Evolutionary conservation across 2,888 invertebrate species (phyloP).

Genomic region (Oxytorus armatus): DNA sequence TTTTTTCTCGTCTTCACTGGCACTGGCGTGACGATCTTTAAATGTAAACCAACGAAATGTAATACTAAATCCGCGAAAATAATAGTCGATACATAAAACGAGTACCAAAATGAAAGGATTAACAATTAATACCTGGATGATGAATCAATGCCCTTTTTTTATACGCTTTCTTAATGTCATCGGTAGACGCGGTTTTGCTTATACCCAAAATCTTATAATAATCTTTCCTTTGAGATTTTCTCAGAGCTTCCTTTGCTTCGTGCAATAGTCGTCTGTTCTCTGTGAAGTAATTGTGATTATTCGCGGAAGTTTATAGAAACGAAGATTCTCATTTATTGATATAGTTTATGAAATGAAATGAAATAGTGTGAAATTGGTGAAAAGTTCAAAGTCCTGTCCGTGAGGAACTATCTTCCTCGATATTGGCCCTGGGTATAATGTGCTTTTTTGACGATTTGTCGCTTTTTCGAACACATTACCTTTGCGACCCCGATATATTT

Average conservation of each 20-base stretch:
- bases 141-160: conserved; percentile 95
- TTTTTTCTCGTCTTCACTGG: conserved; percentile 92
- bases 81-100: background rate
- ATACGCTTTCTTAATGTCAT: conserved; percentile 98
- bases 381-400: too few relatives aligned
- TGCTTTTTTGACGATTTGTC: too few relatives aligned
- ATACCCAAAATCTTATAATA: conserved; percentile 98
- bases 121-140: conserved; percentile 90
- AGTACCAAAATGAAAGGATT: background rate
- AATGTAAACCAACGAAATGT: background rate
- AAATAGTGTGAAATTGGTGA: too few relatives aligned
- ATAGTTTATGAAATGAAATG: too few relatives aligned
- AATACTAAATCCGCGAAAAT: background rate
- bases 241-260: conserved; percentile 95
- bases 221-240: conserved; percentile 97
- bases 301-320: conserved; percentile 12
- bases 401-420: too few relatives aligned
- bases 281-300: conserved; percentile 65
- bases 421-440: too few relatives aligned
- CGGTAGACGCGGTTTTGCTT: conserved; percentile 92
- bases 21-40: conserved; percentile 95
- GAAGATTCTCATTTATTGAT: too few relatives aligned
- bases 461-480: too few relatives aligned
- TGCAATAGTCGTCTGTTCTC: conserved; percentile 93
- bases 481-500: too few relatives aligned